These are phyloP conservation scores for Gracilinanus agilis DNA, from an alignment of 2,113 vertebrate species.

Conservation along the genomic window DNA sequence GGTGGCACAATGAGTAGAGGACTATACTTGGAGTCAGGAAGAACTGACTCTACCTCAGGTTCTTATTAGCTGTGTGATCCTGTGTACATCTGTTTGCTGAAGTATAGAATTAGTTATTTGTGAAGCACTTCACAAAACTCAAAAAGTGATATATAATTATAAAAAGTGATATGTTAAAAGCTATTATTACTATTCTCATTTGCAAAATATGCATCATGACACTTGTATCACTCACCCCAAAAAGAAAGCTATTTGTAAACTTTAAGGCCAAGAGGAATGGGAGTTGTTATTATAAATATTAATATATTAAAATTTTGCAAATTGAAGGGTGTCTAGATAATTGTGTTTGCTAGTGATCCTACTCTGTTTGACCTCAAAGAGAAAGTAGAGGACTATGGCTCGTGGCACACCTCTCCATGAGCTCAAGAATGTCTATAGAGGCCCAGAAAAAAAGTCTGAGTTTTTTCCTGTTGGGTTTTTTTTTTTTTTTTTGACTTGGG, in stretches of 20 bases:
- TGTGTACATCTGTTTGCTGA: neutral
- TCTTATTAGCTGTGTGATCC: neutral
- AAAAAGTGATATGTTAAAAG: neutral
- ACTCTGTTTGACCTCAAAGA: neutral
- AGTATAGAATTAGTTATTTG: neutral
- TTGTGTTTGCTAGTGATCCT: neutral
- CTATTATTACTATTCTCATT: neutral
- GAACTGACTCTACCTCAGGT: neutral
- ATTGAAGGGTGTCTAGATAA: neutral
- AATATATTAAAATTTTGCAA: neutral
- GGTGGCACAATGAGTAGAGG: neutral
- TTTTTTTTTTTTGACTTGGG: neutral
- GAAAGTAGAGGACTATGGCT: neutral
- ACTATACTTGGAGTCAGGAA: neutral
- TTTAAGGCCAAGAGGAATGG: neutral
- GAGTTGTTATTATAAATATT: neutral
- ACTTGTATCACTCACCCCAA: neutral
- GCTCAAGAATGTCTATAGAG: neutral
- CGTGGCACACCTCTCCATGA: neutral
- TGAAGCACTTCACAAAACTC: neutral
- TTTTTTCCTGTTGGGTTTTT: neutral
- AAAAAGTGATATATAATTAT: neutral
- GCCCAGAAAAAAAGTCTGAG: neutral
- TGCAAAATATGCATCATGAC: neutral
- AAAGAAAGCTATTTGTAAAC: neutral